Conservation (phyloP, 2,797 vertebrate species). For the Coluber constrictor region DNA sequence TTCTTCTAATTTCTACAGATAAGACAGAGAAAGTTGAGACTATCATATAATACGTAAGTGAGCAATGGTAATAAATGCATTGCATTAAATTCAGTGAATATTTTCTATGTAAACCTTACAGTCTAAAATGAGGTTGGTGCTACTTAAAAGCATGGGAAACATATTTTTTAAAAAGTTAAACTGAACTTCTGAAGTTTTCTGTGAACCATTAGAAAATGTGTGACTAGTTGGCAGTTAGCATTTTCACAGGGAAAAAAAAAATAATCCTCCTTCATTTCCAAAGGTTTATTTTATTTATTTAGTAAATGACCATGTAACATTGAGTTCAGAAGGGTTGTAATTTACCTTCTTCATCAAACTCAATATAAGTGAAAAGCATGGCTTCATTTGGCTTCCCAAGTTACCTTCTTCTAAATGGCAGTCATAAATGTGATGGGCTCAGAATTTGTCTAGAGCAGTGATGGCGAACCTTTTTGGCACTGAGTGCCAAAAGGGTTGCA, state of each 20-base stretch:
- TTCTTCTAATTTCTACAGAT: slow-evolving; percentile 5
- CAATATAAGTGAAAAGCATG: background rate
- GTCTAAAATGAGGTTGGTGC: slow-evolving; percentile 2
- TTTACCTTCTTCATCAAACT: background rate
- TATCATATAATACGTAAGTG: background rate
- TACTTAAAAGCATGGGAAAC: slow-evolving; percentile 13
- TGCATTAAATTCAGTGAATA: slow-evolving; percentile 8
- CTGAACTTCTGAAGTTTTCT: slow-evolving; percentile 4
- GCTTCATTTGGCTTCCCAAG: background rate
- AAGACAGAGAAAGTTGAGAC: background rate
- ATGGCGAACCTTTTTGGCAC: no score
- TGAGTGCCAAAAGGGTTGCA: no score
- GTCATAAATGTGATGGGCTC: background rate
- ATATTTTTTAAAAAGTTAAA: slow-evolving; percentile 28
- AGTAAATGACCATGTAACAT: background rate
- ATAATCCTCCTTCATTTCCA: background rate
- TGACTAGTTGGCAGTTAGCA: background rate
- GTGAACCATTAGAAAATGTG: background rate
- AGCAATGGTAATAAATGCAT: slow-evolving; percentile 14
- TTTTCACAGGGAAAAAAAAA: background rate
- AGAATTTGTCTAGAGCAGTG: background rate
- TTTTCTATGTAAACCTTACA: slow-evolving; percentile 3
- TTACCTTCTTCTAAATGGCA: background rate
- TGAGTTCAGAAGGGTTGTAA: background rate
- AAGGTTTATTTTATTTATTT: slow-evolving; percentile 3